phyloP scores from a whole-genome alignment of 2,113 vertebrate genomes.

The Gadus chalcogrammus region DNA sequence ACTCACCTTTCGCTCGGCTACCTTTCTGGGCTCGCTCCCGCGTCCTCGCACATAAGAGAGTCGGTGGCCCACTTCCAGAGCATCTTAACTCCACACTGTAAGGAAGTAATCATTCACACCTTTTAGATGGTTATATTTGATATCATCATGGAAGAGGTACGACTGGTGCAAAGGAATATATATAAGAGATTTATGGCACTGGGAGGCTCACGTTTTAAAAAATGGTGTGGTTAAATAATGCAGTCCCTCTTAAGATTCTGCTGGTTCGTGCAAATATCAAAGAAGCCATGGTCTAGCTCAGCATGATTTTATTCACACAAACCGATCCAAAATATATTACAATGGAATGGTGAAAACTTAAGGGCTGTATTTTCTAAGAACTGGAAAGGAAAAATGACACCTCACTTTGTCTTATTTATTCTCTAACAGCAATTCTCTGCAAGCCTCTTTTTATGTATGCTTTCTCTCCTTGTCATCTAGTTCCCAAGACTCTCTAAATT shows the following conservation, averaged over 20 bases:
- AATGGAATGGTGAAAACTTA: neutral
- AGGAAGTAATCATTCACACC: slow-evolving; percentile 36
- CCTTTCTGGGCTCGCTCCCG: slow-evolving; percentile 13
- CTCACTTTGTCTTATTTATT: no score
- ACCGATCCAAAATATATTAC: no score
- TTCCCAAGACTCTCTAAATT: slow-evolving; percentile 21
- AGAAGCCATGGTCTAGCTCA: neutral
- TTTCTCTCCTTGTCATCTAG: slow-evolving; percentile 21
- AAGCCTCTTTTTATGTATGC: neutral
- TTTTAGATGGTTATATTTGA: slow-evolving; percentile 31
- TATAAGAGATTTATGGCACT: neutral
- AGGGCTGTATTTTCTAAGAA: neutral
- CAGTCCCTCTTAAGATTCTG: no score
- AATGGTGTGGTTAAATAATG: slow-evolving; percentile 21
- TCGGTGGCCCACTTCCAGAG: slow-evolving; percentile 29
- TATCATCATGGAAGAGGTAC: slow-evolving; percentile 28
- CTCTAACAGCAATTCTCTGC: no score
- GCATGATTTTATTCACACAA: no score
- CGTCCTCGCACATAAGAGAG: slow-evolving; percentile 56
- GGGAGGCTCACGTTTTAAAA: neutral
- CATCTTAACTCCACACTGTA: neutral
- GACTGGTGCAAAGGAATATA: slow-evolving; percentile 6
- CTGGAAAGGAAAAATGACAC: neutral
- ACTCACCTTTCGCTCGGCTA: neutral
- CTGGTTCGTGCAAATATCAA: neutral